Base-by-base conservation (phyloP, 2,888 invertebrate genomes). In the Parapristionchus giblindavisi region DNA sequence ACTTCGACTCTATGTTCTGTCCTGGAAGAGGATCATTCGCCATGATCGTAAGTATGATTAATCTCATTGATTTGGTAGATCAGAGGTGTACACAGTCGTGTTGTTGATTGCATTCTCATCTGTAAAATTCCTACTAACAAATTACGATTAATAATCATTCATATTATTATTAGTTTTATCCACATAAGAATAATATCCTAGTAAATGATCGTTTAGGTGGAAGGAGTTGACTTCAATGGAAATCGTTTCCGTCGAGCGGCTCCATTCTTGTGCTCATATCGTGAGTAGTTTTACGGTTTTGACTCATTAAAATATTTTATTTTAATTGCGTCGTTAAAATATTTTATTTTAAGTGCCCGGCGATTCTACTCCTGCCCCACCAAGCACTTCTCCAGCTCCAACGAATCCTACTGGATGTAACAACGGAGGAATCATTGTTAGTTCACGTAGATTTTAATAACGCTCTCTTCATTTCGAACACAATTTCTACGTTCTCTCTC, bases 1-100 rank as follows among this genome's bases (percentile, higher is more conserved):
- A 61, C 73, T 73, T 73, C 73, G 73, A 73, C 51, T 60, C 73
- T 4, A 6, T 73, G 36, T 73, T 73, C 61, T 73, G 73, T 61
- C 51, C 11, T 36, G 21, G 17, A n/a, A 60, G 14, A 17, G 73
- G 73, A 60, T 32, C 60, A 2, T 73, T 60, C 51, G 51, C 73
- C 0, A 40, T 73, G 60, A 48, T 60, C n/a, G 73, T 73, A 29
- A 65, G 63, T 43, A n/a, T n/a, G n/a, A n/a, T n/a, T n/a, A n/a
- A n/a, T n/a, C n/a, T n/a, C n/a, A n/a, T n/a, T n/a, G n/a, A n/a
- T n/a, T n/a, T n/a, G n/a, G n/a, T n/a, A n/a, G n/a, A n/a, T n/a
- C n/a, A n/a, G n/a, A n/a, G n/a, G n/a, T n/a, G n/a, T n/a, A n/a
- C n/a, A n/a, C n/a, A n/a, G n/a, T n/a, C n/a, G n/a, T n/a, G n/a